Conservation (phyloP, 2,797 vertebrate species). For the Erpetoichthys calabaricus region DNA sequence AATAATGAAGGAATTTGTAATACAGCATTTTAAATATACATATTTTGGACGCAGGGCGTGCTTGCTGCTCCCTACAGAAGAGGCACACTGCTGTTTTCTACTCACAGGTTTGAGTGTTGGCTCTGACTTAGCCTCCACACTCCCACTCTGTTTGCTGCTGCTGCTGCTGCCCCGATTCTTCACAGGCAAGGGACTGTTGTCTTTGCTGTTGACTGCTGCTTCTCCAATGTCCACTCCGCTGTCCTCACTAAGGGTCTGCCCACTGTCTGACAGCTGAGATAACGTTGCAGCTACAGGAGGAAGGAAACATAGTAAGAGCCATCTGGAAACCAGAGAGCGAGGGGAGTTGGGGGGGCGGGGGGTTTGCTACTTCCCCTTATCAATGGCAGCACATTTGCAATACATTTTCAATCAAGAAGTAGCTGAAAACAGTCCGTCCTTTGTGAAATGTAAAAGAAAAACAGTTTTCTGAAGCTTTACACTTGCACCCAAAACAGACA, state of each 20-base stretch:
- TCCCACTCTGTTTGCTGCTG: constrained; percentile 28
- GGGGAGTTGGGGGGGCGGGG: not conserved
- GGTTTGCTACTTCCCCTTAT: too few relatives aligned
- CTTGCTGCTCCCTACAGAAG: too few relatives aligned
- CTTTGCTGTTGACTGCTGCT: constrained; percentile 51
- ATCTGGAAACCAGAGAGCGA: constrained; percentile 11
- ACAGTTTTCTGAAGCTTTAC: too few relatives aligned
- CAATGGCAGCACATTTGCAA: too few relatives aligned
- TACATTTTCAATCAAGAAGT: constrained; percentile 1
- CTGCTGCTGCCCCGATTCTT: constrained; percentile 47
- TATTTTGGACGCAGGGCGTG: too few relatives aligned
- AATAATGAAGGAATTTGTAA: too few relatives aligned
- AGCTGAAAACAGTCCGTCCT: too few relatives aligned
- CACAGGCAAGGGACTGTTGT: constrained; percentile 50
- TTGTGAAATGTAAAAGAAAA: too few relatives aligned
- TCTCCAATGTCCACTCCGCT: constrained; percentile 88
- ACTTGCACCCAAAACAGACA: too few relatives aligned
- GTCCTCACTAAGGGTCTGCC: constrained; percentile 92
- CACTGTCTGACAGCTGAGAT: constrained; percentile 87
- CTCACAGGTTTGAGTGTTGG: constrained; percentile 71
- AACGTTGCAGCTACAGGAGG: constrained; percentile 62
- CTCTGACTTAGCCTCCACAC: constrained; percentile 31
- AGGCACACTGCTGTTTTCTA: constrained; percentile 10
- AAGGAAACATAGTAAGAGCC: constrained; percentile 7
- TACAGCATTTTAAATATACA: too few relatives aligned